phyloP scores from a whole-genome alignment of 2,888 invertebrate genomes.

The Eupithecia pulchellata region DNA sequence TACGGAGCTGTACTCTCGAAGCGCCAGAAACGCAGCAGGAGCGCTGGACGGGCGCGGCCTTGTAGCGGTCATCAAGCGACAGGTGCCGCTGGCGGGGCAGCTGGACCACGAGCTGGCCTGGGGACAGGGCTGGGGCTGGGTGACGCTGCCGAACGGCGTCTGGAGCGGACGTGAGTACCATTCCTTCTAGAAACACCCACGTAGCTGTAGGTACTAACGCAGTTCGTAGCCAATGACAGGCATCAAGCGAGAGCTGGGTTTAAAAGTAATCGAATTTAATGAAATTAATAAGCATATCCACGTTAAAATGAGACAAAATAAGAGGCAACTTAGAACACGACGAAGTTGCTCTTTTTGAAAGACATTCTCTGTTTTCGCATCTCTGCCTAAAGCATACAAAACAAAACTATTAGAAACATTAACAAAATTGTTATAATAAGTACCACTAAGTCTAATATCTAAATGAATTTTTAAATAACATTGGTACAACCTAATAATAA shows the following conservation, averaged over 20 bases:
- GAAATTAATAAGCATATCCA: background rate
- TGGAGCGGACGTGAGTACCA: slow-evolving; percentile 87
- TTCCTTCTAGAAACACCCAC: slow-evolving; percentile 70
- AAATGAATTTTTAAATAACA: no score
- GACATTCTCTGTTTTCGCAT: no score
- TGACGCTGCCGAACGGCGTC: slow-evolving; percentile 87
- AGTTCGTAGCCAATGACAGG: slow-evolving; percentile 71
- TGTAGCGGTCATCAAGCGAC: slow-evolving; percentile 81
- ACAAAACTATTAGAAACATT: no score
- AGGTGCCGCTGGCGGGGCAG: slow-evolving; percentile 82
- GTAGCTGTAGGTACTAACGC: slow-evolving; percentile 70
- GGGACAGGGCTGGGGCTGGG: slow-evolving; percentile 92
- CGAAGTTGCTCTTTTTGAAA: no score
- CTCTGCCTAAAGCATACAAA: no score
- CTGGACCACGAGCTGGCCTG: slow-evolving; percentile 86
- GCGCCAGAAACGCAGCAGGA: slow-evolving; percentile 64
- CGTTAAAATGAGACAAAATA: no score
- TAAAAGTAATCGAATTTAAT: background rate
- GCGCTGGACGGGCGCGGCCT: slow-evolving; percentile 78
- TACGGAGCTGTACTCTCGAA: slow-evolving; percentile 71
- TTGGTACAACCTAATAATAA: no score
- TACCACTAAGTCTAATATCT: no score
- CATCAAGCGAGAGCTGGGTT: slow-evolving; percentile 60
- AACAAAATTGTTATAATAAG: no score
- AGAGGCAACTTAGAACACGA: no score